These are phyloP conservation scores for Camponotus vicinus DNA, from an alignment of 1,140 invertebrate species.

Conservation along the genomic window DNA sequence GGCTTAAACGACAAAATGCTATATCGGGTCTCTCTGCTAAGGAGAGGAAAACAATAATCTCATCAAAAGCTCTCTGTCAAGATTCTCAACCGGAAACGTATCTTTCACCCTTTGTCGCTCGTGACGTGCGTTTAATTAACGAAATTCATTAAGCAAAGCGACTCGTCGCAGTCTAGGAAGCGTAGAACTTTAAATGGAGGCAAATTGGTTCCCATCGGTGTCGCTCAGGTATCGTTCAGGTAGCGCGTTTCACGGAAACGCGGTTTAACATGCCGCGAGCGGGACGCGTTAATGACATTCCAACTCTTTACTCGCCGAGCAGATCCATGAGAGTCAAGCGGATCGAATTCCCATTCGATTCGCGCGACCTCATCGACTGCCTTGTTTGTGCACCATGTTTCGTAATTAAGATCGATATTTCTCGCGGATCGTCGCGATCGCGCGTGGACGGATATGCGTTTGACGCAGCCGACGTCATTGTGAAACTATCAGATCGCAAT, in stretches of 20 bases:
- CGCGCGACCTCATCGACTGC: slow-evolving; percentile 13
- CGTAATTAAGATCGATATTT: slow-evolving; percentile 22
- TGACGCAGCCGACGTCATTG: slow-evolving; percentile 33
- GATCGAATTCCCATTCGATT: slow-evolving; percentile 60
- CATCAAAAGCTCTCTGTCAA: background rate
- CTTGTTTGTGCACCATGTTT: slow-evolving; percentile 8
- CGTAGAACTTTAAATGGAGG: slow-evolving; percentile 35
- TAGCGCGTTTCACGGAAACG: background rate
- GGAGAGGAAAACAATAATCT: background rate
- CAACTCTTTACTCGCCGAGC: slow-evolving; percentile 53
- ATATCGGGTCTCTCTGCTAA: background rate
- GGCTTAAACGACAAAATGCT: background rate
- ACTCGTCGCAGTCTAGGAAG: slow-evolving; percentile 18
- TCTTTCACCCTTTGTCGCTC: background rate
- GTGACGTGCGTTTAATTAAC: slow-evolving; percentile 38
- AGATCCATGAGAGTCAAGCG: background rate
- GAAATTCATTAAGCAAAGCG: slow-evolving; percentile 24
- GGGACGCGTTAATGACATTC: slow-evolving; percentile 53
- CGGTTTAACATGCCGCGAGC: slow-evolving; percentile 22
- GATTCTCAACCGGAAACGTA: background rate
- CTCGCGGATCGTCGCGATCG: slow-evolving; percentile 16
- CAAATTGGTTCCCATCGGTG: slow-evolving; percentile 15
- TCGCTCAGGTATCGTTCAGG: background rate
- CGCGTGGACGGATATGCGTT: background rate
- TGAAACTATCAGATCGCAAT: slow-evolving; percentile 67